phyloP scores from a whole-genome alignment of 2,888 invertebrate species.

The Beris chalybata region DNA sequence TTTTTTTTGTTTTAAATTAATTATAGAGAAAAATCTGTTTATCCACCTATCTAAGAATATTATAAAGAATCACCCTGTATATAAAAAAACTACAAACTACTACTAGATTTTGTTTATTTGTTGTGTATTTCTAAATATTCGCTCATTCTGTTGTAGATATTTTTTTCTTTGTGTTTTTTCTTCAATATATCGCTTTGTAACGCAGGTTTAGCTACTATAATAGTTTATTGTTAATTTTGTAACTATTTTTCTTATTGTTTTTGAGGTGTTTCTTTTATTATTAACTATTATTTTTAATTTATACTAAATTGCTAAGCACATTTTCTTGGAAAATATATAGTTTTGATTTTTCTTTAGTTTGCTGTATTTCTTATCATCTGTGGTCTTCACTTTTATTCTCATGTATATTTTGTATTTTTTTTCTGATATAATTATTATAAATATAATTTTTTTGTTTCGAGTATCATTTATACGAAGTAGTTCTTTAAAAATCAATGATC shows the following conservation, averaged over 20 bases:
- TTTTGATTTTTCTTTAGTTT: slow-evolving; percentile 2
- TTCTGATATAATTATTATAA: no score
- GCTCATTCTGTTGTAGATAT: slow-evolving; percentile 2
- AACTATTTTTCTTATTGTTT: not conserved
- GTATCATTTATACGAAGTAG: no score
- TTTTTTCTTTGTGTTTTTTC: slow-evolving; percentile 7
- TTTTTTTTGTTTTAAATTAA: no score
- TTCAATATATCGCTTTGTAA: not conserved
- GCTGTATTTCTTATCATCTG: not conserved
- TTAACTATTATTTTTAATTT: slow-evolving; percentile 1
- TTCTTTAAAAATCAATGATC: no score
- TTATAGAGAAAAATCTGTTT: not conserved
- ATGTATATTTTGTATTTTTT: not conserved
- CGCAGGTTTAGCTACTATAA: not conserved
- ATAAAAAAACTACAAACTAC: slow-evolving; percentile 19
- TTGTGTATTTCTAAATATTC: not conserved
- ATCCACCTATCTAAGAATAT: slow-evolving; percentile 9
- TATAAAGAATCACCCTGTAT: slow-evolving; percentile 18
- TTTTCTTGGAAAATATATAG: slow-evolving; percentile 24
- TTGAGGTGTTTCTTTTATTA: not conserved
- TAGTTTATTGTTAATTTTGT: slow-evolving; percentile 7
- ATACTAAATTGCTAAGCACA: slow-evolving; percentile 9
- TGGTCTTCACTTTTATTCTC: not conserved
- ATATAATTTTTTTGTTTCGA: no score
- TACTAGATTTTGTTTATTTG: slow-evolving; percentile 1